A percentile compares a stretch with the other conserved stretches of the same genome.
Evolutionary conservation across 2,888 invertebrate species (phyloP).

Genomic region (Eupeodes latifasciatus): DNA sequence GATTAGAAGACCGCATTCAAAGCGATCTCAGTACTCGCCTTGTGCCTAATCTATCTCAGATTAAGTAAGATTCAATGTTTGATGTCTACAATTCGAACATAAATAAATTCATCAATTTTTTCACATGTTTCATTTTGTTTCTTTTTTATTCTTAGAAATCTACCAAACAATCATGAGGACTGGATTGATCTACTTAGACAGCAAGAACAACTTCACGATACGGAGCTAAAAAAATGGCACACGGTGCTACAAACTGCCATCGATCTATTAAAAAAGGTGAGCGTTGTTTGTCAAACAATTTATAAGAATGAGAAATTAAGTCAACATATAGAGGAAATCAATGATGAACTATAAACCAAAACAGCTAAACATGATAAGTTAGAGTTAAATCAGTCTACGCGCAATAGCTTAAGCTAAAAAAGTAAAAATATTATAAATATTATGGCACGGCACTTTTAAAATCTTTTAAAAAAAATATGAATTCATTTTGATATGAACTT

Average conservation of each 20-base stretch:
- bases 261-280: slow-evolving; percentile 90
- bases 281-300: slow-evolving; percentile 83
- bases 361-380: slow-evolving; percentile 22
- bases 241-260: slow-evolving; percentile 89
- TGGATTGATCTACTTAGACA: slow-evolving; percentile 92
- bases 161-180: slow-evolving; percentile 91
- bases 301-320: slow-evolving; percentile 81
- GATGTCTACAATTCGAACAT: background rate
- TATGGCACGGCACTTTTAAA: slow-evolving; percentile 41
- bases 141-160: slow-evolving; percentile 84
- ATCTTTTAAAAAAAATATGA: slow-evolving; percentile 40
- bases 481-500: slow-evolving; percentile 26
- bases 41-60: slow-evolving; percentile 81
- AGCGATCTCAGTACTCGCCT: slow-evolving; percentile 81
- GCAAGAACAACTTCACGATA: slow-evolving; percentile 91
- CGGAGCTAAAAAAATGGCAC: slow-evolving; percentile 93
- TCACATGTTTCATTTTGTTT: slow-evolving; percentile 12
- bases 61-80: slow-evolving; percentile 79
- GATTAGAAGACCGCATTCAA: slow-evolving; percentile 86
- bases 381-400: slow-evolving; percentile 38
- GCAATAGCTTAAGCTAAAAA: slow-evolving; percentile 60
- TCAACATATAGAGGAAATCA: slow-evolving; percentile 81
- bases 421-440: slow-evolving; percentile 26
- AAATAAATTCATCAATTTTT: background rate
- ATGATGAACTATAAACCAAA: slow-evolving; percentile 77